Evolutionary conservation across 2,113 vertebrate species (phyloP).

Genomic region (Barbus barbus): DNA sequence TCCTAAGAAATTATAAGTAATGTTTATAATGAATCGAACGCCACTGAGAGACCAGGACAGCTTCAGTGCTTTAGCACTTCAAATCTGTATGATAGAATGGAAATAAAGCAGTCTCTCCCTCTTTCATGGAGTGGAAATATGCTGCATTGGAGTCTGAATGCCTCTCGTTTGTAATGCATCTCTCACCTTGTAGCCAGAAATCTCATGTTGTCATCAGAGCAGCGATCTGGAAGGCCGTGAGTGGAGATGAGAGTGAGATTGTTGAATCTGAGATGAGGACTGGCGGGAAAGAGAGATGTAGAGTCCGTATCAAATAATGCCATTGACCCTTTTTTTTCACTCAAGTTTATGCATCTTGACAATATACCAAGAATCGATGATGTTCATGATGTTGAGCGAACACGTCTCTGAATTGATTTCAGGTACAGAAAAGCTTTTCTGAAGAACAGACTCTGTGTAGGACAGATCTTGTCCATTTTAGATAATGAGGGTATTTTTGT

Average conservation of each 20-base stretch:
- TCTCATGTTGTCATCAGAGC: constrained; percentile 60
- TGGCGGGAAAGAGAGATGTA: constrained; percentile 56
- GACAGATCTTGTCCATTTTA: constrained; percentile 48
- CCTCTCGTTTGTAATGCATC: constrained; percentile 20
- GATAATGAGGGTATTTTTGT: constrained; percentile 51
- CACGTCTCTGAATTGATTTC: neutral
- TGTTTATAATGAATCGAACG: neutral
- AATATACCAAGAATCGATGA: neutral
- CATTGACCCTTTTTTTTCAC: neutral
- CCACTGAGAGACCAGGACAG: neutral
- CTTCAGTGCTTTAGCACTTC: neutral
- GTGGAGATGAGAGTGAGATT: constrained; percentile 89
- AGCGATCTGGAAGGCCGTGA: constrained; percentile 80
- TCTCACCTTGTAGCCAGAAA: constrained; percentile 89
- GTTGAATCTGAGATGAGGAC: constrained; percentile 89
- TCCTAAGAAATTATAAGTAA: neutral
- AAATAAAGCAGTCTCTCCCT: neutral
- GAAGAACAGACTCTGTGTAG: constrained; percentile 12
- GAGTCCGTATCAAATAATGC: neutral
- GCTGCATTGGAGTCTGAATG: neutral
- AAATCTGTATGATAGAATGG: neutral
- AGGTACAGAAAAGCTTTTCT: constrained; percentile 4
- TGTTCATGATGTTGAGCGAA: neutral
- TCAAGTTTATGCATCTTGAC: neutral
- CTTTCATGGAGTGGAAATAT: neutral